phyloP scores from a whole-genome alignment of 2,113 vertebrate genomes.

The Choloepus hoffmanni region DNA sequence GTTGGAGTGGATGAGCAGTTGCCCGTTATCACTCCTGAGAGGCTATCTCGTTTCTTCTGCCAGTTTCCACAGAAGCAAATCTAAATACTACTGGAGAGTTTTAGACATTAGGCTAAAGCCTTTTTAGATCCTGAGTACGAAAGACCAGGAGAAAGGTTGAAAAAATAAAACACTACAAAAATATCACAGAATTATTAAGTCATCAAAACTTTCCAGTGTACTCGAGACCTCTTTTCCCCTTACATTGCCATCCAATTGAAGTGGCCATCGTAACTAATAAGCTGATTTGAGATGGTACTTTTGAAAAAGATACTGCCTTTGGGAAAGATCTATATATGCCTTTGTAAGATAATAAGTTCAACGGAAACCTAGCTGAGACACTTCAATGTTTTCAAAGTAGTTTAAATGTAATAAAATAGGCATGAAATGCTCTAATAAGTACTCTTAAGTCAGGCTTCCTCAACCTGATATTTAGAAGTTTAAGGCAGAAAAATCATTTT shows the following conservation, averaged over 20 bases:
- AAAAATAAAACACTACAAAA: conserved; percentile 78
- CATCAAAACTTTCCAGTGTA: conserved; percentile 66
- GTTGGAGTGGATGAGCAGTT: conserved; percentile 41
- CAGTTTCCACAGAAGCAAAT: conserved; percentile 55
- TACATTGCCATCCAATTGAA: conserved; percentile 22
- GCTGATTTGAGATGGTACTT: conserved; percentile 47
- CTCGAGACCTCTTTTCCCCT: conserved; percentile 41
- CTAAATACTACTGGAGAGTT: conserved; percentile 65
- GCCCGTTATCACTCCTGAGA: conserved; percentile 26
- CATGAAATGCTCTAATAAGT: conserved; percentile 71
- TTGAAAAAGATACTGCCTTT: conserved; percentile 60
- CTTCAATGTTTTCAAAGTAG: conserved; percentile 59
- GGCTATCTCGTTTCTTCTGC: conserved; percentile 14
- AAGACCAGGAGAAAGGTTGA: conserved; percentile 58
- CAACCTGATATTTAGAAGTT: conserved; percentile 65
- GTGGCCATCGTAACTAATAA: conserved; percentile 59
- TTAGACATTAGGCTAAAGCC: conserved; percentile 59
- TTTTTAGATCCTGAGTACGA: conserved; percentile 53
- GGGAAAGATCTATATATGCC: not conserved
- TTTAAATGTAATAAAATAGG: conserved; percentile 77
- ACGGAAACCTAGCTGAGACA: conserved; percentile 61
- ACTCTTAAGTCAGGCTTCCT: conserved; percentile 67
- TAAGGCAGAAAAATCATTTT: conserved; percentile 63
- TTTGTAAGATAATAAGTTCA: conserved; percentile 67
- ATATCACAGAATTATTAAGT: conserved; percentile 68